Conservation (phyloP, 2,888 invertebrate genomes). For the Oxycera nigricornis region DNA sequence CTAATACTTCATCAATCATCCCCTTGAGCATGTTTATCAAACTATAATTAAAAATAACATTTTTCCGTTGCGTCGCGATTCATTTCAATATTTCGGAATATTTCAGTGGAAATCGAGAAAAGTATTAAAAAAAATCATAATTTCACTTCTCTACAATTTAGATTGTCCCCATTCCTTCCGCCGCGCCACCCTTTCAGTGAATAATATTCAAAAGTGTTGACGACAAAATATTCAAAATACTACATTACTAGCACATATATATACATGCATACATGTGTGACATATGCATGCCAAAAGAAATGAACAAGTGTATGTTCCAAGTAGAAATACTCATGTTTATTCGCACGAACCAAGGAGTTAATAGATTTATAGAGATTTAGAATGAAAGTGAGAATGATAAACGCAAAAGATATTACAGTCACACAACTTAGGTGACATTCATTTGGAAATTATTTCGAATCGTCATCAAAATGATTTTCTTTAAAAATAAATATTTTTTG, state of each 20-base stretch:
- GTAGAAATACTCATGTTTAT: no score
- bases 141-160: background rate
- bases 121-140: background rate
- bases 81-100: background rate
- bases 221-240: slow-evolving; percentile 17
- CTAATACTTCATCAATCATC: slow-evolving; percentile 11
- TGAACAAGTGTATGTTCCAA: no score
- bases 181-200: background rate
- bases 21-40: slow-evolving; percentile 15
- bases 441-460: no score
- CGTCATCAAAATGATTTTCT: no score
- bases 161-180: background rate
- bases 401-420: slow-evolving; percentile 27
- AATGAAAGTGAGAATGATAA: slow-evolving; percentile 21
- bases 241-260: slow-evolving; percentile 1
- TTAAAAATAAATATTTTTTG: background rate
- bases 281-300: background rate
- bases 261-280: background rate
- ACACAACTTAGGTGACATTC: background rate
- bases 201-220: slow-evolving; percentile 21
- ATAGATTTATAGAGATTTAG: background rate
- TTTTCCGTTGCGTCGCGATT: no score
- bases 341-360: no score
- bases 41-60: slow-evolving; percentile 30
- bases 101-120: background rate